A percentile compares a stretch with the other conserved stretches of the same genome.
phyloP scores from a whole-genome alignment of 2,797 vertebrate genomes.

The Carapus acus region DNA sequence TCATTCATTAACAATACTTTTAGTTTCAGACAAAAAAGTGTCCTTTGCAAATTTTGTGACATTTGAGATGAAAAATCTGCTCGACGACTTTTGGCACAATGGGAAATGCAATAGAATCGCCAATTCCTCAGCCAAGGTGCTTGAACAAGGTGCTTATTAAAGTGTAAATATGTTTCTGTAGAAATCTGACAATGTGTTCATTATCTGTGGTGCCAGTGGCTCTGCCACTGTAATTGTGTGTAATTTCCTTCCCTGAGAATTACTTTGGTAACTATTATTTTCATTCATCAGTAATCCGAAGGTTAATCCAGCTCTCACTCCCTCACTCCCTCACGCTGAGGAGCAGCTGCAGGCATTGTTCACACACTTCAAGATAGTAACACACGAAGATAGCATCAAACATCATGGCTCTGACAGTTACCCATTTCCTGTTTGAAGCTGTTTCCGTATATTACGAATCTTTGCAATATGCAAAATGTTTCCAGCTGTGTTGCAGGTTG shows the following conservation, averaged over 20 bases:
- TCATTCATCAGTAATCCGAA: too few relatives aligned
- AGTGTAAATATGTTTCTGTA: not conserved
- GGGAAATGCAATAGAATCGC: not conserved
- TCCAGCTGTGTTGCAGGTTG: too few relatives aligned
- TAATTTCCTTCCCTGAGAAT: slow-evolving; percentile 27
- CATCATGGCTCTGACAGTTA: too few relatives aligned
- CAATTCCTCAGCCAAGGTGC: too few relatives aligned
- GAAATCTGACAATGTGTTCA: slow-evolving; percentile 2
- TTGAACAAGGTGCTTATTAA: too few relatives aligned
- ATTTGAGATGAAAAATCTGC: not conserved
- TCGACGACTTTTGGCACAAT: too few relatives aligned
- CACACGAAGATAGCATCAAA: too few relatives aligned
- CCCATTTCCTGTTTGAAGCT: too few relatives aligned
- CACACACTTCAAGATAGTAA: not conserved
- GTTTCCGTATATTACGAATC: too few relatives aligned
- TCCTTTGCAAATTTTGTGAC: slow-evolving; percentile 18
- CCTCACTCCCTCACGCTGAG: not conserved
- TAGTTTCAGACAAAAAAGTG: slow-evolving; percentile 20
- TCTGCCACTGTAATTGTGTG: slow-evolving; percentile 18
- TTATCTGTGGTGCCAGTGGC: slow-evolving; percentile 2
- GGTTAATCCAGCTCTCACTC: too few relatives aligned
- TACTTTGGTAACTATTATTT: not conserved
- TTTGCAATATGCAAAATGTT: too few relatives aligned
- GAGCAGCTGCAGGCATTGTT: not conserved
- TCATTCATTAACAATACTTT: slow-evolving; percentile 31